These are phyloP conservation scores for Vidua chalybeata DNA, from an alignment of 2,113 vertebrate species.

Conservation along the genomic window DNA sequence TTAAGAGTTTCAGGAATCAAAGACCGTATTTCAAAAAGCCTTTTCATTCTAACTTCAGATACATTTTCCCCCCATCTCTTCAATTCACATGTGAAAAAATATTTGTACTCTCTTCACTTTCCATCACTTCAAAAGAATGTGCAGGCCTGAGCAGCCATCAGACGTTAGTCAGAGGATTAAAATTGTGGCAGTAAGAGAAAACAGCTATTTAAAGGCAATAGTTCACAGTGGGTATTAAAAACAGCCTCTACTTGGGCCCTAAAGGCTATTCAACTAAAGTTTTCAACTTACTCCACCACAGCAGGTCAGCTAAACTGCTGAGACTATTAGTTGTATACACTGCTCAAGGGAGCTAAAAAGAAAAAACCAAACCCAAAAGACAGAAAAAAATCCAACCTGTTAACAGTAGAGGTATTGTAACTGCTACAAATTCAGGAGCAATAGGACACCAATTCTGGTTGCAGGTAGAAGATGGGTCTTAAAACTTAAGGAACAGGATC, in stretches of 20 bases:
- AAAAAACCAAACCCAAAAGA: background rate
- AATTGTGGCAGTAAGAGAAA: background rate
- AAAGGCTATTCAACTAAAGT: background rate
- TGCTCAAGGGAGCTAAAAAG: background rate
- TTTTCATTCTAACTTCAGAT: background rate
- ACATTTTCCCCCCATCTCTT: background rate
- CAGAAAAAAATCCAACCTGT: background rate
- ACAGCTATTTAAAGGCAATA: background rate
- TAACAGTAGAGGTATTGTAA: background rate
- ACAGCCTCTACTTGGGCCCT: background rate
- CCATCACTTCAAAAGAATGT: background rate
- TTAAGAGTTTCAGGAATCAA: constrained; percentile 26
- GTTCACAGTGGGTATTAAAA: background rate
- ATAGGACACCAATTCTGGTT: background rate
- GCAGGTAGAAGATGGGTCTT: background rate
- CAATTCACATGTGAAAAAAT: background rate
- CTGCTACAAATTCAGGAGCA: background rate
- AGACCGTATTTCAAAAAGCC: background rate
- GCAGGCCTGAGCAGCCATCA: background rate
- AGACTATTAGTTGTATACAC: background rate
- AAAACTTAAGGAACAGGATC: background rate
- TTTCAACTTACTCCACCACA: background rate
- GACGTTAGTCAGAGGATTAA: background rate
- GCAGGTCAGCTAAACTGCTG: background rate
- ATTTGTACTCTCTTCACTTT: background rate